A percentile compares a stretch with the other conserved stretches of the same genome.
phyloP scores from a whole-genome alignment of 1,140 invertebrate genomes.

The Scaptomyza pallida region DNA sequence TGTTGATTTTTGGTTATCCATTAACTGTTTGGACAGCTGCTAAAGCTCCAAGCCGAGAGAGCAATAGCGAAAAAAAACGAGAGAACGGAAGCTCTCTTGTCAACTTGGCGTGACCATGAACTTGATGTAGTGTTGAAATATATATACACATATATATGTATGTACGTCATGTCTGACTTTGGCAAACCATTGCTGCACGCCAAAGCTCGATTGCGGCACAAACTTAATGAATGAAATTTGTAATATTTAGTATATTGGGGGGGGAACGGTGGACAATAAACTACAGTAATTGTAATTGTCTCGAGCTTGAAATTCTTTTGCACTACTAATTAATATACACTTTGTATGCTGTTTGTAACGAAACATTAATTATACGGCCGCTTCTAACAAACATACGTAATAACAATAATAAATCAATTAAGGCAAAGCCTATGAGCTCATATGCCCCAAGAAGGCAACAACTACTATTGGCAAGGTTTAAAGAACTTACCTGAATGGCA shows the following conservation, averaged over 20 bases:
- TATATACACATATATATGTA: conserved; percentile 16
- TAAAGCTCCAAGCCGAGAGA: conserved; percentile 7
- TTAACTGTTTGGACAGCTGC: conserved; percentile 37
- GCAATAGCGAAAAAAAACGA: conserved; percentile 22
- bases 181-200: conserved; percentile 18
- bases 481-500: conserved; percentile 87
- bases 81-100: conserved; percentile 45
- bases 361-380: too few relatives aligned
- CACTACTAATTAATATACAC: neutral
- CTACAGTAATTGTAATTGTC: neutral
- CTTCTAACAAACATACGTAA: too few relatives aligned
- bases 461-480: neutral
- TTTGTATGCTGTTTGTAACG: too few relatives aligned
- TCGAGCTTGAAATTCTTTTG: too few relatives aligned
- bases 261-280: neutral
- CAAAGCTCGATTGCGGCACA: conserved; percentile 23
- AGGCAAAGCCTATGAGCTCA: conserved; percentile 28
- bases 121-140: conserved; percentile 53
- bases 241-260: conserved; percentile 14
- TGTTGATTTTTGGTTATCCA: conserved; percentile 47
- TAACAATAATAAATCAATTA: conserved; percentile 40
- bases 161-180: conserved; percentile 13
- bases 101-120: conserved; percentile 63
- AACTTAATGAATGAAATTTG: conserved; percentile 56
- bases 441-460: neutral